A percentile compares a stretch with the other conserved stretches of the same genome.
These are phyloP conservation scores for Tauraco erythrolophus DNA, from an alignment of 2,113 vertebrate genomes.

Conservation along the genomic window DNA sequence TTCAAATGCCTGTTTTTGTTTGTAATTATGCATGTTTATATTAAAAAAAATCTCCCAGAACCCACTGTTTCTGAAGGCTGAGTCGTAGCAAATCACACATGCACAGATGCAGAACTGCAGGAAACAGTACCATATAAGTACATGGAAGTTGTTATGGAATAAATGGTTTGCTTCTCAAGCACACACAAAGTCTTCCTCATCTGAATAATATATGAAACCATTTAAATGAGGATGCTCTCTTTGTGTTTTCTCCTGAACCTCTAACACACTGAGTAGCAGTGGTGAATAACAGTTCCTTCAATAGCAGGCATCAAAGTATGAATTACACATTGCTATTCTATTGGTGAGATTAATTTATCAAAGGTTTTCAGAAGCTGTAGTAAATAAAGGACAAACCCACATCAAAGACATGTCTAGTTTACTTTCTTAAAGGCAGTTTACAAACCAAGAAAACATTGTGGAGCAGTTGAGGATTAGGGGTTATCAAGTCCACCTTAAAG, in stretches of 20 bases:
- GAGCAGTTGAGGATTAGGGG: slow-evolving; percentile 47
- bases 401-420: slow-evolving; percentile 75
- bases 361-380: slow-evolving; percentile 45
- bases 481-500: slow-evolving; percentile 41
- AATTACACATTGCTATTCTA: neutral
- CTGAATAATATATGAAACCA: neutral
- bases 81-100: neutral
- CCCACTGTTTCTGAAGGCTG: neutral
- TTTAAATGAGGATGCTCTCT: neutral
- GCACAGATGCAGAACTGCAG: neutral
- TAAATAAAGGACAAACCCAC: slow-evolving; percentile 67
- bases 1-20: neutral
- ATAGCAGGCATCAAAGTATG: neutral
- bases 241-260: neutral
- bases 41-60: neutral
- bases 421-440: slow-evolving; percentile 68
- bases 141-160: neutral
- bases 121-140: rapidly evolving
- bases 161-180: neutral
- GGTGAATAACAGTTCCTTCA: slow-evolving; percentile 12
- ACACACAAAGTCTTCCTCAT: neutral
- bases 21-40: neutral
- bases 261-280: neutral
- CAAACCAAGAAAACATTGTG: slow-evolving; percentile 61
- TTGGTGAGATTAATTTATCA: slow-evolving; percentile 24